phyloP scores from a whole-genome alignment of 2,797 vertebrate genomes.

The Smutsia temminckii region DNA sequence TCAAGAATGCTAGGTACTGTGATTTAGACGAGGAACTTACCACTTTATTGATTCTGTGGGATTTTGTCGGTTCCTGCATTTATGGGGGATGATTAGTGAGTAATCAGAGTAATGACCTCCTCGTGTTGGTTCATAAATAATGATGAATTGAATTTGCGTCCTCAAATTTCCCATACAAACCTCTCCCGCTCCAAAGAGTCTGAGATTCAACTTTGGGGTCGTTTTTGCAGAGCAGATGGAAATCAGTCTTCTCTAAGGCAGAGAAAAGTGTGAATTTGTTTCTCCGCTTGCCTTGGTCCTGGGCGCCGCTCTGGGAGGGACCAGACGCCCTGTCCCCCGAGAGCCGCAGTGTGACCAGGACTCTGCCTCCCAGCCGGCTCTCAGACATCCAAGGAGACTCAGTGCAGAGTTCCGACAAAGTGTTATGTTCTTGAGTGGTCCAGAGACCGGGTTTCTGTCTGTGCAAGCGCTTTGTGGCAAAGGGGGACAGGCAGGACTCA shows the following conservation, averaged over 20 bases:
- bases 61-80: constrained; percentile 85
- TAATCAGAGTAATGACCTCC: constrained; percentile 88
- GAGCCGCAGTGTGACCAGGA: rapidly evolving
- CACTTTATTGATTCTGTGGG: constrained; percentile 90
- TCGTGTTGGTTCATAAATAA: constrained; percentile 87
- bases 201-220: not conserved
- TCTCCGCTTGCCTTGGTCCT: rapidly evolving
- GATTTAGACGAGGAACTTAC: constrained; percentile 93
- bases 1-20: constrained; percentile 91
- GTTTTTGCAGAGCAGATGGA: not conserved
- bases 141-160: constrained; percentile 79
- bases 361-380: no score
- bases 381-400: rapidly evolving
- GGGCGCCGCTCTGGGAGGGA: rapidly evolving
- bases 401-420: not conserved
- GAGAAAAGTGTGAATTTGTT: not conserved
- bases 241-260: not conserved
- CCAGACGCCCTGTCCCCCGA: rapidly evolving
- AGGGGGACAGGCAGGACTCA: not conserved
- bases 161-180: constrained; percentile 62
- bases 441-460: not conserved
- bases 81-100: constrained; percentile 90
- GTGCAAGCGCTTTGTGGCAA: not conserved
- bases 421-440: not conserved
- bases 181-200: constrained; percentile 15